A percentile compares a stretch with the other conserved stretches of the same genome.
phyloP scores from a whole-genome alignment of 2,797 vertebrate genomes.

The Nyctalus aviator region DNA sequence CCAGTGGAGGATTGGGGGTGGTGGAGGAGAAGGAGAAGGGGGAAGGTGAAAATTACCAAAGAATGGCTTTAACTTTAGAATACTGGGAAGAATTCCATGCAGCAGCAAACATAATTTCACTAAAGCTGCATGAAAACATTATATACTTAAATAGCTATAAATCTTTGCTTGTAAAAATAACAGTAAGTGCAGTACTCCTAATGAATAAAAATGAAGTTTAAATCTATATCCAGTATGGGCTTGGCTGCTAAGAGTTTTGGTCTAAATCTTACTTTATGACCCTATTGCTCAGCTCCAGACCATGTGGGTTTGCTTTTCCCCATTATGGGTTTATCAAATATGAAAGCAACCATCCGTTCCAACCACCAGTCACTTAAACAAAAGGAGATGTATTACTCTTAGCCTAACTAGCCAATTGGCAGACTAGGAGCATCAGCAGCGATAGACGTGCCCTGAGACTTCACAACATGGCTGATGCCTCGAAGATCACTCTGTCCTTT shows the following conservation, averaged over 20 bases:
- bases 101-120: conserved; percentile 65
- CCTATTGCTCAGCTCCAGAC: neutral
- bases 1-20: neutral
- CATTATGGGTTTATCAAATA: neutral
- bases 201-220: conserved; percentile 69
- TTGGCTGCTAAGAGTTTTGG: conserved; percentile 23
- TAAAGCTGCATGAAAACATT: conserved; percentile 60
- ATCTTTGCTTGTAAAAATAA: conserved; percentile 68
- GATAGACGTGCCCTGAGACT: neutral
- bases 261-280: conserved; percentile 32
- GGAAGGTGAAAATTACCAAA: conserved; percentile 21
- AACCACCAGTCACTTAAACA: neutral
- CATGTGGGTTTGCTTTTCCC: neutral
- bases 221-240: conserved; percentile 6
- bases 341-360: neutral
- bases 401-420: neutral
- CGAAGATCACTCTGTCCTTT: neutral
- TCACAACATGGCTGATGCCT: neutral
- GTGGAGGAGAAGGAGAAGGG: rapidly evolving
- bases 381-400: neutral
- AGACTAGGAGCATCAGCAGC: neutral
- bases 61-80: conserved; percentile 68
- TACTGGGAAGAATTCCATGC: conserved; percentile 56
- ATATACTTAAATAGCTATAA: conserved; percentile 54
- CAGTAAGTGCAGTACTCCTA: neutral